Percentiles rank a stretch among this genome's conserved stretches.
Evolutionary conservation across 2,113 vertebrate genomes (phyloP).

Genomic region (Trochalopteron elliotii): DNA sequence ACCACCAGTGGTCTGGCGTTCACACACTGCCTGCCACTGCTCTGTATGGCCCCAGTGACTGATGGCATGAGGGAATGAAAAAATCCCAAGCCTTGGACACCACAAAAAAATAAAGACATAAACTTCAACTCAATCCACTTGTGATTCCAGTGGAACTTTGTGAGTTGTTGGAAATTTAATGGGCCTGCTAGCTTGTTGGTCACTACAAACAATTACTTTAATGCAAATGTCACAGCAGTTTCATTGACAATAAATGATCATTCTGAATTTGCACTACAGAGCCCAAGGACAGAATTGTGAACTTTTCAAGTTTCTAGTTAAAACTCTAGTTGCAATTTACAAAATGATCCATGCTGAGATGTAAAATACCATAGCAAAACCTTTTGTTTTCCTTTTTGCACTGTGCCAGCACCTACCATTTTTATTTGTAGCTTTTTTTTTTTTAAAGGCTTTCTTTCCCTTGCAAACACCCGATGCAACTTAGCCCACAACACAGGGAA

Average conservation of each 20-base stretch:
- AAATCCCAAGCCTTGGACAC: neutral
- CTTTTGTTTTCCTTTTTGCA: neutral
- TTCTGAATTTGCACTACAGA: neutral
- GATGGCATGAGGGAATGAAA: neutral
- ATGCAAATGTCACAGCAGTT: neutral
- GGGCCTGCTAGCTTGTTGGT: neutral
- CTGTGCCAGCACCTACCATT: neutral
- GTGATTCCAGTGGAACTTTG: neutral
- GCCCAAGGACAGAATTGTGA: neutral
- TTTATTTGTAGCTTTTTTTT: neutral
- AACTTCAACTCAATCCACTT: neutral
- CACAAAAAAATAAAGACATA: neutral
- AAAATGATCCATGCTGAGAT: neutral
- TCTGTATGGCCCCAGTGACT: neutral
- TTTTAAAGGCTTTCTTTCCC: neutral
- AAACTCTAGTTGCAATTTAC: neutral
- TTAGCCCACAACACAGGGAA: neutral
- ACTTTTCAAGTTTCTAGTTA: neutral
- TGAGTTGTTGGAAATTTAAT: neutral
- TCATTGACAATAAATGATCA: neutral
- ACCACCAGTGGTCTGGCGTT: fast-evolving
- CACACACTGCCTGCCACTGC: neutral
- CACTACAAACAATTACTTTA: neutral
- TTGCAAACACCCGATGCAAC: neutral
- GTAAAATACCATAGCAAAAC: neutral